Percentiles rank a stretch among this genome's conserved stretches.
phyloP scores from a whole-genome alignment of 2,113 vertebrate species.

The Chloropsis hardwickii region DNA sequence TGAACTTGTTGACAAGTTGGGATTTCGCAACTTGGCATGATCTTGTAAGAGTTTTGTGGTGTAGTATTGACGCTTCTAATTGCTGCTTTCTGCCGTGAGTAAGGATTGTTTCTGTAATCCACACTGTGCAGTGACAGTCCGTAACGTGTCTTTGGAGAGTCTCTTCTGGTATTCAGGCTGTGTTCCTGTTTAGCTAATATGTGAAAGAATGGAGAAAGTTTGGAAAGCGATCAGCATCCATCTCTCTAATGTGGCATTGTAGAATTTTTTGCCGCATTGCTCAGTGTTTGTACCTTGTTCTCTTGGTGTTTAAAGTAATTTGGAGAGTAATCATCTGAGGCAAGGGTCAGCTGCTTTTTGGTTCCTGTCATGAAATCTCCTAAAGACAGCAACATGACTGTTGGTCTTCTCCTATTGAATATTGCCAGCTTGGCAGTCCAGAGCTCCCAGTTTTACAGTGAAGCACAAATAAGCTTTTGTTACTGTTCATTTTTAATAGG shows the following conservation, averaged over 20 bases:
- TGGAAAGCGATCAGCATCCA: neutral
- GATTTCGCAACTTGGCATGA: neutral
- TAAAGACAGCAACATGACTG: neutral
- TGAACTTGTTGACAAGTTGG: constrained; percentile 4
- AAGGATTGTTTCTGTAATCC: neutral
- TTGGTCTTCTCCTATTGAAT: neutral
- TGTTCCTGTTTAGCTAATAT: neutral
- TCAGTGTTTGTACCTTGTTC: neutral
- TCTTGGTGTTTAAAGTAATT: neutral
- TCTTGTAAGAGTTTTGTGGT: neutral
- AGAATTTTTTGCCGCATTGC: neutral
- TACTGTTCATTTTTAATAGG: neutral
- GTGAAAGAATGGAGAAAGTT: neutral
- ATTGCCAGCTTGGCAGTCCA: neutral
- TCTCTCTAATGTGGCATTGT: neutral
- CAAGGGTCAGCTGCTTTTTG: neutral
- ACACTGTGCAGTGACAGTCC: neutral
- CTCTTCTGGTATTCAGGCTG: neutral
- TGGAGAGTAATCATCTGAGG: neutral
- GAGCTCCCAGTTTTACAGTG: neutral
- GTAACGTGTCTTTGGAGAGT: neutral
- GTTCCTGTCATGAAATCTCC: neutral
- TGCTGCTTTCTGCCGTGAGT: neutral
- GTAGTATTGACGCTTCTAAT: neutral
- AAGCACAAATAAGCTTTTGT: neutral